Conservation (phyloP, 2,888 invertebrate genomes). For the Nezara viridula region DNA sequence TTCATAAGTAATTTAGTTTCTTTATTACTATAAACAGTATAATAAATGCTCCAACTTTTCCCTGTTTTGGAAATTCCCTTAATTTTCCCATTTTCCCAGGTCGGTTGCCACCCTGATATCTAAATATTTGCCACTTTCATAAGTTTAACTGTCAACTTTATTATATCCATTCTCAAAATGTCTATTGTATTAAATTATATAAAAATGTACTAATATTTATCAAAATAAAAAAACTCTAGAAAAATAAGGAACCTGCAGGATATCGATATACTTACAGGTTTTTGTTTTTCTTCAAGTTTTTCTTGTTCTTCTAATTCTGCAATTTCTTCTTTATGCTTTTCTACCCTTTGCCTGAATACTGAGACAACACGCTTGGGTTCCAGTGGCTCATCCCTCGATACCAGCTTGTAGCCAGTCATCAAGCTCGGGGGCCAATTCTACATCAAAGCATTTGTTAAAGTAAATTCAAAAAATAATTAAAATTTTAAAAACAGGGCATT, state of each 20-base stretch:
- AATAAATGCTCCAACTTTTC: too few relatives aligned
- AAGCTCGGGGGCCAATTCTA: conserved; percentile 73
- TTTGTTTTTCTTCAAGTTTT: conserved; percentile 86
- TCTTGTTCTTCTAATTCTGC: conserved; percentile 87
- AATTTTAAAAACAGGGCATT: too few relatives aligned
- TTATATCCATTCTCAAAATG: too few relatives aligned
- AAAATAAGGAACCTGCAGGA: neutral
- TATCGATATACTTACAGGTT: conserved; percentile 77
- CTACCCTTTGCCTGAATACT: conserved; percentile 90
- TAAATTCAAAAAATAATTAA: neutral
- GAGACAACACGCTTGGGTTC: conserved; percentile 92
- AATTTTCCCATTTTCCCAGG: too few relatives aligned
- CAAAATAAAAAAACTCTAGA: neutral
- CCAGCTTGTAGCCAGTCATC: conserved; percentile 78
- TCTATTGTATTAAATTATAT: too few relatives aligned
- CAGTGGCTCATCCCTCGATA: conserved; percentile 80
- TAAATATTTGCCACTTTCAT: too few relatives aligned
- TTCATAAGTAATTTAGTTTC: too few relatives aligned
- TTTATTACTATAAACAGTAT: too few relatives aligned
- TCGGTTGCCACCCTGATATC: too few relatives aligned
- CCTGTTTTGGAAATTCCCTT: too few relatives aligned
- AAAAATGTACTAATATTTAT: neutral
- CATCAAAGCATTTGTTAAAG: neutral
- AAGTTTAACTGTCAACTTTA: too few relatives aligned
- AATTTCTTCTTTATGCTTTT: conserved; percentile 90